Percentiles rank a stretch among this genome's conserved stretches.
phyloP scores from a whole-genome alignment of 2,113 vertebrate genomes.

The Laticauda laticaudata region DNA sequence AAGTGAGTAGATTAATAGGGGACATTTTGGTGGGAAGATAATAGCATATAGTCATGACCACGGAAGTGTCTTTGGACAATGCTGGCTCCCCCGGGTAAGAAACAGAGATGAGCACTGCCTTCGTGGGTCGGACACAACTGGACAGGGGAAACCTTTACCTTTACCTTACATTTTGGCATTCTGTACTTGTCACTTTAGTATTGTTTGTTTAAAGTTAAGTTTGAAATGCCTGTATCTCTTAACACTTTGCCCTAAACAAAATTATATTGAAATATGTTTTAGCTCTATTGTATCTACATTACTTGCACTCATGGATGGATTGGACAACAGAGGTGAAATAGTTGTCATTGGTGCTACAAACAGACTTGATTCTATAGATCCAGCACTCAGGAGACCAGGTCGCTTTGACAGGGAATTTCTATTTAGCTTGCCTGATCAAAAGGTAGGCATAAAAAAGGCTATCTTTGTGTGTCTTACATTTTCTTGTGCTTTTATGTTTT shows the following conservation, averaged over 20 bases:
- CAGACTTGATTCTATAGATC: conserved; percentile 99
- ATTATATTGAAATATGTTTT: conserved; percentile 32
- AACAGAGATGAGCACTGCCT: neutral
- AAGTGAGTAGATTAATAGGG: neutral
- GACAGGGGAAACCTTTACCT: neutral
- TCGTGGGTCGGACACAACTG: neutral
- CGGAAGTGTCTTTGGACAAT: neutral
- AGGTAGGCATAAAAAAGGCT: conserved; percentile 72
- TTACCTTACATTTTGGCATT: neutral
- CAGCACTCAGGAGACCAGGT: conserved; percentile 98
- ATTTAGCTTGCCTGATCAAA: conserved; percentile 96
- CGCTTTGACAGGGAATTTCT: conserved; percentile 99
- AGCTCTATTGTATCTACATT: conserved; percentile 98
- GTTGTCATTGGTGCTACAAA: conserved; percentile 99
- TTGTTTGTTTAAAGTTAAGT: neutral
- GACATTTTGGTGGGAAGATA: neutral
- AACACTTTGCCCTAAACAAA: neutral
- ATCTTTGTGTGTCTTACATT: neutral
- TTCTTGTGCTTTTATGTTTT: neutral
- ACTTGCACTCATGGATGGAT: conserved; percentile 97
- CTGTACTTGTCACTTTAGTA: neutral
- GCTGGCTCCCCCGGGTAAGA: neutral
- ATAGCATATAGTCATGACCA: neutral
- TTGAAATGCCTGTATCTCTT: neutral
- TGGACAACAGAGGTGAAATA: conserved; percentile 98